A percentile compares a stretch with the other conserved stretches of the same genome.
Conservation (phyloP, 2,888 invertebrate species). For the Deroplatys truncata region DNA sequence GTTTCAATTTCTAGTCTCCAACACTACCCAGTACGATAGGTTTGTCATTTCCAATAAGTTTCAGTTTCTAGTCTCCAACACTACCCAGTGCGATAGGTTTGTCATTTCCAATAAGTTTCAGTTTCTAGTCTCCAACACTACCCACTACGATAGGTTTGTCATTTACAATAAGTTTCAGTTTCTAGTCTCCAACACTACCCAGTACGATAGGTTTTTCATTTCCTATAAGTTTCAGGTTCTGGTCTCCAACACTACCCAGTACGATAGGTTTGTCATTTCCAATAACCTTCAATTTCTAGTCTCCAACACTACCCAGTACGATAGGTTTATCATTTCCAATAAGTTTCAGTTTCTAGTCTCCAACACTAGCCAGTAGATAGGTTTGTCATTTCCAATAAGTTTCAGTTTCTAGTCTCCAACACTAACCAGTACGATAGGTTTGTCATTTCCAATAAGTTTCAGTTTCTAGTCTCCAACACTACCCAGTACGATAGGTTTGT, state of each 20-base stretch:
- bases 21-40: not conserved
- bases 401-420: not conserved
- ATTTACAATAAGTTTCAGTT: not conserved
- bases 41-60: not conserved
- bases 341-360: no score
- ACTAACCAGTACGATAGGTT: not conserved
- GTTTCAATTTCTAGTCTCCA: not conserved
- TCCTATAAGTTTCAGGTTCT: not conserved
- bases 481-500: not conserved
- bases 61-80: not conserved
- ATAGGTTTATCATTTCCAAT: not conserved
- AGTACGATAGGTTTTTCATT: not conserved
- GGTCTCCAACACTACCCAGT: not conserved
- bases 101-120: not conserved
- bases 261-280: not conserved
- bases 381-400: not conserved
- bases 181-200: not conserved
- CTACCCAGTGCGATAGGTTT: not conserved
- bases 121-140: not conserved
- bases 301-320: not conserved
- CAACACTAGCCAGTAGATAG: not conserved
- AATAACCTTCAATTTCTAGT: no score
- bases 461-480: not conserved
- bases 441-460: not conserved
- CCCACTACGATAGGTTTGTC: not conserved